Conservation (phyloP, 2,888 invertebrate species). For the Dendrolimus pini region DNA sequence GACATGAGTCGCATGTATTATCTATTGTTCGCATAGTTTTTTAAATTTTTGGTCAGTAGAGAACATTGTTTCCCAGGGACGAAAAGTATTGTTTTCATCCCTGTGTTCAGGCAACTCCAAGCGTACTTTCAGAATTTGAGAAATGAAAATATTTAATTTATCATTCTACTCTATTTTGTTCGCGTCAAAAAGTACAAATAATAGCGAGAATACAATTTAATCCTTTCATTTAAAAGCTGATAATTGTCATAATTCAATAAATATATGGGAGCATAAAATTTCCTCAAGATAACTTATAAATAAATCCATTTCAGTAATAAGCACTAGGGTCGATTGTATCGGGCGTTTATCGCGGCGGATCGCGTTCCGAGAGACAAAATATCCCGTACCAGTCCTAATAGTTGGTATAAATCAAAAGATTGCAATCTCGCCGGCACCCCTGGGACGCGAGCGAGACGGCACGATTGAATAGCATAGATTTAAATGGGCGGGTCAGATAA, state of each 20-base stretch:
- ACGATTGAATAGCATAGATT: conserved; percentile 77
- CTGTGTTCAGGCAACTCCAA: too few species aligned
- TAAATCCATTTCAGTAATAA: conserved; percentile 66
- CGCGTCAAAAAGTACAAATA: too few species aligned
- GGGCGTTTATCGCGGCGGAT: conserved; percentile 58
- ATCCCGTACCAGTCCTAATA: conserved; percentile 72
- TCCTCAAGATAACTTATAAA: conserved; percentile 28
- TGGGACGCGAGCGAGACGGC: conserved; percentile 74
- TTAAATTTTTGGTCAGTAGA: too few species aligned
- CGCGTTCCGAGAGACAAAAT: conserved; percentile 64
- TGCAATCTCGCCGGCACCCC: conserved; percentile 75
- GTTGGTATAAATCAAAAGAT: conserved; percentile 78
- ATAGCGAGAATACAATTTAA: too few species aligned
- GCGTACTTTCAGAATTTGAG: too few species aligned
- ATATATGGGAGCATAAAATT: conserved; percentile 10
- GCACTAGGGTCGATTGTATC: conserved; percentile 65
- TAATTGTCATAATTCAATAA: background rate
- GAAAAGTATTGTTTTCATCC: too few species aligned
- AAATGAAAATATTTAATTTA: too few species aligned
- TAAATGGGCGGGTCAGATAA: conserved; percentile 74
- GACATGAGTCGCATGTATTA: too few species aligned
- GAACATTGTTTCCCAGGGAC: too few species aligned
- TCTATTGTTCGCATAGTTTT: too few species aligned
- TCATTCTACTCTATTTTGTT: too few species aligned
- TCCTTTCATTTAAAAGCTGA: too few species aligned